Conservation (phyloP, 2,888 invertebrate genomes). For the Lycocerus yunnanus region DNA sequence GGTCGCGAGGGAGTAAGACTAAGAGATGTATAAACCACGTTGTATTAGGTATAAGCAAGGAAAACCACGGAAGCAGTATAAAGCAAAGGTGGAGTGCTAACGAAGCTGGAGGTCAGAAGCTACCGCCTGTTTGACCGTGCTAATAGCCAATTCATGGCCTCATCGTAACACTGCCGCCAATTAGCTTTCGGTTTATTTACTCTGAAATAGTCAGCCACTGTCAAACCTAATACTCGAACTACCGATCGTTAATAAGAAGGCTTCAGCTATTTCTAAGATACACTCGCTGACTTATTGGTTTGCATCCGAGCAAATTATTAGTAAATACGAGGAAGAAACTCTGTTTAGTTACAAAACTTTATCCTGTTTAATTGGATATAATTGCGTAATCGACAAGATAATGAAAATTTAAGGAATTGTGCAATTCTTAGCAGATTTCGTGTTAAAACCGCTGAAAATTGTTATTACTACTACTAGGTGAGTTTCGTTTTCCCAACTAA, state of each 20-base stretch:
- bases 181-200: conserved; percentile 54
- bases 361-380: conserved; percentile 8
- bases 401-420: neutral
- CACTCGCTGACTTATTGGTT: conserved; percentile 17
- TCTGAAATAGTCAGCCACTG: conserved; percentile 42
- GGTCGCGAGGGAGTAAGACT: conserved; percentile 31
- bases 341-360: conserved; percentile 9
- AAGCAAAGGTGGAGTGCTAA: conserved; percentile 43
- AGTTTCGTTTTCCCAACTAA: neutral
- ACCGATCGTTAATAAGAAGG: conserved; percentile 33
- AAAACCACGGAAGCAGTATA: conserved; percentile 34
- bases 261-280: conserved; percentile 35
- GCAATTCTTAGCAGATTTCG: conserved; percentile 1
- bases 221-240: conserved; percentile 22
- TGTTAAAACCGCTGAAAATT: neutral
- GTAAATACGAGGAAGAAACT: conserved; percentile 5
- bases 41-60: conserved; percentile 24
- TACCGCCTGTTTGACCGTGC: conserved; percentile 57
- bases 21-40: conserved; percentile 24
- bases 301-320: conserved; percentile 13
- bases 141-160: conserved; percentile 60
- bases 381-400: conserved; percentile 11
- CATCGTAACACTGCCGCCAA: conserved; percentile 50
- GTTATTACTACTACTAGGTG: neutral
- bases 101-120: conserved; percentile 54